Evolutionary conservation across 2,888 invertebrate genomes (phyloP), one percentile per base, ranked within the genome.

Genomic region (Octonoba sinensis): DNA sequence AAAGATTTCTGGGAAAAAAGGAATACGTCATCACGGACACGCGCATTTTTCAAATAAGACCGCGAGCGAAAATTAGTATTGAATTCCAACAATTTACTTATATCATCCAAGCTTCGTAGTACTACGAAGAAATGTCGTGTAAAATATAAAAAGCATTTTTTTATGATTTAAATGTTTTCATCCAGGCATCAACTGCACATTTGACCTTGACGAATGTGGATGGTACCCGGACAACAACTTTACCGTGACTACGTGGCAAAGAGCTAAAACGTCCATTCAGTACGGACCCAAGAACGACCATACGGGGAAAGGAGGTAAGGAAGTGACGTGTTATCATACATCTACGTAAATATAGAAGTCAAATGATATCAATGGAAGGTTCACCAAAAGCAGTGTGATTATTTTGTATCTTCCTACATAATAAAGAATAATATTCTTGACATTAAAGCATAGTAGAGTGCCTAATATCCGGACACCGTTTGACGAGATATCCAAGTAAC

Each of bases 161-260:
- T 24, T 20, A 8, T 60, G 22, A n/a, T 13, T 27, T 13, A 20
- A 6, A 20, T 24, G 12, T 22, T 66, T 46, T 22, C 15, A 27
- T 54, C 49, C 18, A 83, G 83, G 75, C 62, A n/a, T 83, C 20
- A 78, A 74, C 46, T 84, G 84, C 44, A 83, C 76, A 15, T 84
- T 84, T 51, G 84, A 84, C 27, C n/a, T 51, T 12, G 76, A 84
- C 18, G 66, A 74, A 18, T 84, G 84, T 44, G 83, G 79, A 24
- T 84, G 84, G 84, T 51, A 69, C 36, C 76, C 79, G 3, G 82
- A 84, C 18, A 83, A 83, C 24, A 20, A 47, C 1, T n/a, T 65
- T 8, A 76, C 70, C 0, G 46, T 18, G n/a, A 57, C 49, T 18
- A 22, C 51, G 2, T 83, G 79, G 79, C 49, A 6, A 6, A 49